Conservation (phyloP, 2,113 vertebrate genomes). For the Columba janthina region DNA sequence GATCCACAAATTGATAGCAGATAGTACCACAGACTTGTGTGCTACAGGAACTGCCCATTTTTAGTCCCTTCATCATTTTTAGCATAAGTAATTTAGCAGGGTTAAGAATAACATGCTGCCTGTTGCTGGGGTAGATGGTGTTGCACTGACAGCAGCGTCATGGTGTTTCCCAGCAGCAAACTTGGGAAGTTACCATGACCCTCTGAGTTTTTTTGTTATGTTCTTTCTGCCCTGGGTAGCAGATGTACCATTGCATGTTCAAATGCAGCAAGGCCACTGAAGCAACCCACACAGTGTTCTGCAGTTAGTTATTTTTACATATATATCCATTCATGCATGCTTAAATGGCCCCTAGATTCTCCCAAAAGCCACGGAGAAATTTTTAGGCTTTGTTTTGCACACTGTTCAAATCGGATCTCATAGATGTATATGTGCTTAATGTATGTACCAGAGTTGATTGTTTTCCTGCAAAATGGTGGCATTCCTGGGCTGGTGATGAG, state of each 20-base stretch:
- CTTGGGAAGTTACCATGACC: not conserved
- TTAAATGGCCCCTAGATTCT: not conserved
- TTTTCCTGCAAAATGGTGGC: not conserved
- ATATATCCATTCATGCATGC: not conserved
- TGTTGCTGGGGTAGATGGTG: not conserved
- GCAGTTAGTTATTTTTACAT: not conserved
- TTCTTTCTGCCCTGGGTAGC: not conserved
- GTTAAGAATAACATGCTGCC: rapidly evolving
- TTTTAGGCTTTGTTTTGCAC: not conserved
- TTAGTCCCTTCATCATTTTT: not conserved
- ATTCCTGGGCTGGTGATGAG: not conserved
- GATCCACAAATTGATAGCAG: not conserved
- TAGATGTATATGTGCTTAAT: rapidly evolving
- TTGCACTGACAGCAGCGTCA: not conserved
- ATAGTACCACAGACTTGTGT: not conserved
- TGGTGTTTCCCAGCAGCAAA: not conserved
- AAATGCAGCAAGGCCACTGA: not conserved
- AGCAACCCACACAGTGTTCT: not conserved
- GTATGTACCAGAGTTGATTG: rapidly evolving
- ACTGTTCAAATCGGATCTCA: not conserved
- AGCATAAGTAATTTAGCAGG: not conserved
- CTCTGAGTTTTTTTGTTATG: not conserved
- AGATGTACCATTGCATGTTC: rapidly evolving
- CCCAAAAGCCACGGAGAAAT: not conserved
- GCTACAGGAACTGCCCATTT: not conserved